Conservation (phyloP, 2,797 vertebrate genomes). For the Otus scops region DNA sequence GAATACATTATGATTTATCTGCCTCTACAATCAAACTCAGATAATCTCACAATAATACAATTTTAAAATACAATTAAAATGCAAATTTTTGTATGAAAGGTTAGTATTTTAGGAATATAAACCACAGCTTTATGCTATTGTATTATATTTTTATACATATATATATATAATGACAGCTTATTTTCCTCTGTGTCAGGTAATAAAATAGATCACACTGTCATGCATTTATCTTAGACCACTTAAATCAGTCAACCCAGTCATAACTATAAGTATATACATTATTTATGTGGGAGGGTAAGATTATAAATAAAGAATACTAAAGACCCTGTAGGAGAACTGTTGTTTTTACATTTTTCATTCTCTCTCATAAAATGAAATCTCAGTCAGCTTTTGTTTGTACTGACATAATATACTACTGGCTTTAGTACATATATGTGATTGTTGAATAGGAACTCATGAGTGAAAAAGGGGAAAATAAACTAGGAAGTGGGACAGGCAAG, state of each 20-base stretch:
- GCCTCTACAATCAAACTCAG: background rate
- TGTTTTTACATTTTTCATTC: background rate
- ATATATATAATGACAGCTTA: background rate
- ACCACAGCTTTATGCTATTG: background rate
- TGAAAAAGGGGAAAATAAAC: background rate
- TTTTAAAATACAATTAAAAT: constrained; percentile 20
- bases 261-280: background rate
- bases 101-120: background rate
- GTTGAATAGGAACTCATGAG: background rate
- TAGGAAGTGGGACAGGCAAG: background rate
- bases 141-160: background rate
- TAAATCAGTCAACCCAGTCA: background rate
- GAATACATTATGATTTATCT: background rate
- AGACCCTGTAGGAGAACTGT: background rate
- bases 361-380: background rate
- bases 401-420: background rate
- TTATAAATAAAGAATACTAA: constrained; percentile 9
- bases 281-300: background rate
- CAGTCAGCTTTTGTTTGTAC: background rate
- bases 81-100: background rate
- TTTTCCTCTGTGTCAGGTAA: background rate
- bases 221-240: background rate
- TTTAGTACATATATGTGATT: background rate
- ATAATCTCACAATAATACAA: background rate
- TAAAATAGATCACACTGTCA: background rate